Evolutionary conservation across 1,140 invertebrate species (phyloP).

Genomic region (Brachystomella parvula): DNA sequence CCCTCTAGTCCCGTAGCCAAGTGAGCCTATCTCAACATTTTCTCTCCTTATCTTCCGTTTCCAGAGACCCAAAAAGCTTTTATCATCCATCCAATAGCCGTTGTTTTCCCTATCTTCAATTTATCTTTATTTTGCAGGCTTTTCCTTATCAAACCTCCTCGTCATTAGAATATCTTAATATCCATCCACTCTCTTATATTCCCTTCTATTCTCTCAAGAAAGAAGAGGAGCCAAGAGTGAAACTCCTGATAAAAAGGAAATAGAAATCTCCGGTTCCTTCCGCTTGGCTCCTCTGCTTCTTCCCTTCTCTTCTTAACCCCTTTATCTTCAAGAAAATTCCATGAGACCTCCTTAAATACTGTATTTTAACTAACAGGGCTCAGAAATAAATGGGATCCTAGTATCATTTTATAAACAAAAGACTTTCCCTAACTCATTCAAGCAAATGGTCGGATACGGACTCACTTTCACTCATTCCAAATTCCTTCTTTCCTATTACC

Average conservation of each 20-base stretch:
- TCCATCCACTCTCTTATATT: not conserved
- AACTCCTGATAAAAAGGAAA: too few species aligned
- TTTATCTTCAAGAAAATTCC: not conserved
- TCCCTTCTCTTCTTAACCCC: not conserved
- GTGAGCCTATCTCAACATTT: not conserved
- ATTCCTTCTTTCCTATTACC: too few species aligned
- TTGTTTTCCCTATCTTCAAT: slow-evolving; percentile 36
- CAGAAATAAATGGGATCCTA: slow-evolving; percentile 5
- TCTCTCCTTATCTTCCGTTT: slow-evolving; percentile 33
- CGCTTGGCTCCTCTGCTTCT: too few species aligned
- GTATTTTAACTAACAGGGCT: not conserved
- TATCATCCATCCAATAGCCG: slow-evolving; percentile 37
- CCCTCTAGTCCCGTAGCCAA: too few species aligned
- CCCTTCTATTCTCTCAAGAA: not conserved
- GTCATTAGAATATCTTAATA: slow-evolving; percentile 39
- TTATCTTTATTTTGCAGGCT: slow-evolving; percentile 39
- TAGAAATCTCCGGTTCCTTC: too few species aligned
- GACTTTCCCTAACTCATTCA: slow-evolving; percentile 4
- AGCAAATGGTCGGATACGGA: too few species aligned
- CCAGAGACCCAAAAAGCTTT: slow-evolving; percentile 34
- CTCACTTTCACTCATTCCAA: too few species aligned
- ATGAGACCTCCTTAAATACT: not conserved
- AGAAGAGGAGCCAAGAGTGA: not conserved
- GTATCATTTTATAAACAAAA: slow-evolving; percentile 3
- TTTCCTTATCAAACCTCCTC: slow-evolving; percentile 34